Base-by-base conservation (phyloP, 2,113 vertebrate genomes). In the Scartelaos histophorus region DNA sequence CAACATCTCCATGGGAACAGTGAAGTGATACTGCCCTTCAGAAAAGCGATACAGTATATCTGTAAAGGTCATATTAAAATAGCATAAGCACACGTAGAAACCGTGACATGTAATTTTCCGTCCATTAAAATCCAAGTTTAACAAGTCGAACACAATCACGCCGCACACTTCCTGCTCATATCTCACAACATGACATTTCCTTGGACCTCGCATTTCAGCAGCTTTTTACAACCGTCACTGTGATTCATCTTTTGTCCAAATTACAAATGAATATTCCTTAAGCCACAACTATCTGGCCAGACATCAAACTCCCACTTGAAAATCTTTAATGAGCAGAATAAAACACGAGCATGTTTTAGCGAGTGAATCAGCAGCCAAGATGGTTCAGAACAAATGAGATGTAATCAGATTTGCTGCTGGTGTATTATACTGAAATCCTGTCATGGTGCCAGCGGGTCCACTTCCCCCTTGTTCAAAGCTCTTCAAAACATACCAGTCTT, bases 311-410 rank as follows among this genome's bases (percentile, higher is more conserved):
- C 66, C 1, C 0, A 62, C 29, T 68, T 71, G 12, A 75, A 69
- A 19, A 34, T 21, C 62, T 34, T 24, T 69, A 81, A 82, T 78
- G 75, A 88, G 45, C 46, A 45, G 75, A 62, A 81, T 84, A 74
- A 64, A 76, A 71, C 69, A 3, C 9, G 9, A 38, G 34, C 21
- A 38, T 43, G 29, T 11, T 64, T 43, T 51, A 80, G 70, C 73
- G 70, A 81, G 58, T 58, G 66, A 43, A 74, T 76, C 46, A 72
- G 80, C 83, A 62, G 60, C 72, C 67, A 71, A 51, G 61, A 64
- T 21, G 61, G 17, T 64, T 64, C 21, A 21, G 57, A 79, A 77
- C 69, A 86, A 82, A 87, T 86, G 70, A 87, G 82, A 75, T 73
- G 62, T 82, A 82, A 86, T 89, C 79, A 69, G 62, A 71, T 73